These are phyloP conservation scores for Crepidodera aurea DNA, from an alignment of 2,888 invertebrate species.

Conservation along the genomic window DNA sequence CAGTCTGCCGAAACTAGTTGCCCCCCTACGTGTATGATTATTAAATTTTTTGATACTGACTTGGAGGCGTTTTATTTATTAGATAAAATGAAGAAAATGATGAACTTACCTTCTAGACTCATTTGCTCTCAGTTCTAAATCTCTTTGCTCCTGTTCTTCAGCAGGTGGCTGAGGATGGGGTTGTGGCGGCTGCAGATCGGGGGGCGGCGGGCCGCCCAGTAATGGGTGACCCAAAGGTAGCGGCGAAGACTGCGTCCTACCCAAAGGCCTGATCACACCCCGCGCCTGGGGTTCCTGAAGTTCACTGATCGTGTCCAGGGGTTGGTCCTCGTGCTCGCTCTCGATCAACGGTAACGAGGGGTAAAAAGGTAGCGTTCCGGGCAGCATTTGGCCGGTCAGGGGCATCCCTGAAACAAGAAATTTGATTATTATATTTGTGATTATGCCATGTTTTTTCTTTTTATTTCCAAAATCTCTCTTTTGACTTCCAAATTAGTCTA, in stretches of 20 bases:
- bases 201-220: slow-evolving; percentile 62
- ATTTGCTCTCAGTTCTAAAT: slow-evolving; percentile 59
- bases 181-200: slow-evolving; percentile 72
- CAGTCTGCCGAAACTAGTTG: no score
- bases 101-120: slow-evolving; percentile 61
- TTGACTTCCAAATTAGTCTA: no score
- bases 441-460: no score
- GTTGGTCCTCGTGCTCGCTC: slow-evolving; percentile 65
- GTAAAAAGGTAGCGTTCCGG: slow-evolving; percentile 75
- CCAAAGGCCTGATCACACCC: slow-evolving; percentile 73
- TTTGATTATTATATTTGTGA: no score
- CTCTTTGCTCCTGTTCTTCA: slow-evolving; percentile 62
- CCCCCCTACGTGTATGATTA: no score
- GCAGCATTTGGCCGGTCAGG: slow-evolving; percentile 70
- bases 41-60: no score
- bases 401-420: slow-evolving; percentile 63
- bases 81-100: not conserved
- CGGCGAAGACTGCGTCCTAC: slow-evolving; percentile 94
- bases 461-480: no score
- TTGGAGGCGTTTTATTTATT: no score
- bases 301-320: slow-evolving; percentile 62
- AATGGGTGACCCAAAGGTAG: slow-evolving; percentile 89
- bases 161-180: slow-evolving; percentile 62
- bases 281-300: slow-evolving; percentile 52
- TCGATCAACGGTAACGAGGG: slow-evolving; percentile 71